These are phyloP conservation scores for Malthinus flaveolus DNA, from an alignment of 2,888 invertebrate species.

Conservation along the genomic window DNA sequence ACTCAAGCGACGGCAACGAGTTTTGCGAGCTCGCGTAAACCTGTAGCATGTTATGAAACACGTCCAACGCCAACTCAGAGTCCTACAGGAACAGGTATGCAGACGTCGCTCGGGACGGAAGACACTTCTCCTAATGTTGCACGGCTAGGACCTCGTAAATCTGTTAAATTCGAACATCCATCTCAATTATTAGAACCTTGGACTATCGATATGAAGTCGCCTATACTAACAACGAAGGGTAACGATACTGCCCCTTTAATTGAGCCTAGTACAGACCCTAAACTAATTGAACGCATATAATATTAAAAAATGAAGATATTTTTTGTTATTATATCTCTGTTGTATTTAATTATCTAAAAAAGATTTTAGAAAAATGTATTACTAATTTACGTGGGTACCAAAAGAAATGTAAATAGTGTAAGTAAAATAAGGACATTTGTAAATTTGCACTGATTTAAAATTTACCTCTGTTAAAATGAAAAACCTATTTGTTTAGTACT, in stretches of 20 bases:
- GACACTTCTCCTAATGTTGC: slow-evolving; percentile 54
- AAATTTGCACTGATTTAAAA: too few relatives aligned
- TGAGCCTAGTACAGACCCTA: slow-evolving; percentile 20
- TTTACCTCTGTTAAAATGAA: too few relatives aligned
- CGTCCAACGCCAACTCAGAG: slow-evolving; percentile 60
- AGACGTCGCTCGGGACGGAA: slow-evolving; percentile 50
- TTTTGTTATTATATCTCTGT: too few relatives aligned
- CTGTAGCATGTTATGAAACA: slow-evolving; percentile 54
- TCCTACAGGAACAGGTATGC: slow-evolving; percentile 55
- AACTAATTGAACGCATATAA: slow-evolving; percentile 16
- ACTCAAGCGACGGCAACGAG: slow-evolving; percentile 60
- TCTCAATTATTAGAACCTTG: slow-evolving; percentile 48
- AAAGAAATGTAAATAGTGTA: too few relatives aligned
- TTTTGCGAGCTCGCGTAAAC: slow-evolving; percentile 55
- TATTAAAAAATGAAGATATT: not conserved
- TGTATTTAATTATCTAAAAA: too few relatives aligned
- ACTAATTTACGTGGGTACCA: too few relatives aligned
- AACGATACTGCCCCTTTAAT: slow-evolving; percentile 27
- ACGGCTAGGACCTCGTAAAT: slow-evolving; percentile 63
- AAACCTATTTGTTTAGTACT: too few relatives aligned
- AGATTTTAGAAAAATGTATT: too few relatives aligned
- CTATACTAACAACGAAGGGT: slow-evolving; percentile 23
- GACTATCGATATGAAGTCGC: slow-evolving; percentile 45
- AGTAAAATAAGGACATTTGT: too few relatives aligned
- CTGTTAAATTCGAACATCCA: slow-evolving; percentile 68